Base-by-base conservation (phyloP, 92 coral and sea anemone genomes). In the Micromussa lordhowensis region DNA sequence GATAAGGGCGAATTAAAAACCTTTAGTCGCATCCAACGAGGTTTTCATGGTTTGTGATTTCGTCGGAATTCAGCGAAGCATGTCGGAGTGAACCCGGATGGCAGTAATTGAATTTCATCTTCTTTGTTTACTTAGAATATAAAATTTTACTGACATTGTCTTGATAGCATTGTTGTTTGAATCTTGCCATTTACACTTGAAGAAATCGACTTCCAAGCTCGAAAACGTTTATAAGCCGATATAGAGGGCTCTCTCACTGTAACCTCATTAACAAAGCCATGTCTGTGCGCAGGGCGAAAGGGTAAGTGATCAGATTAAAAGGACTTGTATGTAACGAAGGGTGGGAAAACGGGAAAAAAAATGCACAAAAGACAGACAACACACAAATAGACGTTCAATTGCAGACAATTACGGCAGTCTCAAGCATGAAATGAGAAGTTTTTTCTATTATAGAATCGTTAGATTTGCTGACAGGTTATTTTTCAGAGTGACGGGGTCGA, bases 51-150 rank as follows among this genome's bases (percentile, higher is more conserved):
- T 77, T 48, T 86, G 61, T 77, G 83, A 63, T 64, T 78, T 63
- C 75, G 64, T 77, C 31, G 3, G 77, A 77, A 86, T 58, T 34
- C 89, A 77, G 16, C 77, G 77, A 53, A 77, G 89, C 89, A 64
- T 86, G 51, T 86, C 89, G 49, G 48, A 86, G 89, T 86, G 40
- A 86, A 21, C 83, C 58, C 57, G 74, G 83, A 86, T 68, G 76
- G 77, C 64, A 48, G 75, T 86, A 86, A 86, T 86, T 86, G 89
- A 86, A 84, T 77, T 85, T 77, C 55, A 78, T 86, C 77, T 38
- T 64, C 49, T 79, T 86, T 86, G 83, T 86, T 86, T 86, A 77
- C 89, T 78, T 86, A 57, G 89, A 66, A 58, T 63, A 86, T 77
- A 77, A 86, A 86, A 63, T 76, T 86, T 59, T 61, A 40, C 89